These are phyloP conservation scores for Paratilapia polleni DNA, from an alignment of 2,113 vertebrate genomes.

Conservation along the genomic window DNA sequence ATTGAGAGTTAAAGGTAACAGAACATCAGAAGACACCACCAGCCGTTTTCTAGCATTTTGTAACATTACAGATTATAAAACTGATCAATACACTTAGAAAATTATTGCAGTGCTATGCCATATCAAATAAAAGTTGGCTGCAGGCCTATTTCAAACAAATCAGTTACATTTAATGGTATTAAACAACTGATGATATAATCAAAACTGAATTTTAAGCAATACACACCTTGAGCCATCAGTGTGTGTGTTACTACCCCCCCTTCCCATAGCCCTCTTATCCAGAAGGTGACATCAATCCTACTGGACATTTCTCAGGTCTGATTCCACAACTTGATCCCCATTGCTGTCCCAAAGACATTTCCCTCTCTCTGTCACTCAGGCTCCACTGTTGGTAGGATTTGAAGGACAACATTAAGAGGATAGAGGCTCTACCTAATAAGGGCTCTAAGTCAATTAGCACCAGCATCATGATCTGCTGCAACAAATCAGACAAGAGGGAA, in stretches of 20 bases:
- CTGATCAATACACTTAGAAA: too few species aligned
- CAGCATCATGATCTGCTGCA: neutral
- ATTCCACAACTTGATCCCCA: neutral
- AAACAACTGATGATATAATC: too few species aligned
- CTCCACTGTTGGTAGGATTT: slow-evolving; percentile 64
- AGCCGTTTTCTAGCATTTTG: neutral
- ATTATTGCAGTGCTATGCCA: too few species aligned
- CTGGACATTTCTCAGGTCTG: neutral
- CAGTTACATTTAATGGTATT: neutral
- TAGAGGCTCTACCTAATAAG: slow-evolving; percentile 40
- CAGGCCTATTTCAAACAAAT: neutral
- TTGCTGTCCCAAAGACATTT: neutral
- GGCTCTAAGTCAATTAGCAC: slow-evolving; percentile 54
- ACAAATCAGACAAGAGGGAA: slow-evolving; percentile 6
- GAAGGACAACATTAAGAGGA: slow-evolving; percentile 64
- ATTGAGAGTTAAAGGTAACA: too few species aligned
- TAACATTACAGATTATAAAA: neutral
- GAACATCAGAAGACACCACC: neutral
- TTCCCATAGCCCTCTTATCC: neutral
- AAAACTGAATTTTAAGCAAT: too few species aligned
- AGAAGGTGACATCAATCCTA: neutral
- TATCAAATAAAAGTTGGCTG: neutral
- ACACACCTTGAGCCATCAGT: neutral
- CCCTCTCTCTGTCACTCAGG: neutral
- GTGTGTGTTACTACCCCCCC: neutral